Base-by-base conservation (phyloP, 1,140 invertebrate species). In the Diprion similis region DNA sequence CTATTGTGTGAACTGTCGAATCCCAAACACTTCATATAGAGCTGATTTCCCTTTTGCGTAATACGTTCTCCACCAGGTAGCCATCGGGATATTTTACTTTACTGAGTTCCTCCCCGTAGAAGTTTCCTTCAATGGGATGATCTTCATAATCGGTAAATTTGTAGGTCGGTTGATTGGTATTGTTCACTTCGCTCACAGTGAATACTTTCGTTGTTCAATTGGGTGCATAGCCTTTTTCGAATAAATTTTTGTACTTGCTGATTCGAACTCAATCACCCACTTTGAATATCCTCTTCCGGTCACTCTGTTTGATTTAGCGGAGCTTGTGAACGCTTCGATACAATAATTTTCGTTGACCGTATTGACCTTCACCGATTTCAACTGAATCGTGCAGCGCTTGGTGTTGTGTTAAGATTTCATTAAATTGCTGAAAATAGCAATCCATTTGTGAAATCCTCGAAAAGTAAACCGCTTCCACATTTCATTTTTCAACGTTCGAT, bases 341-440 rank as follows among this genome's bases (percentile, higher is more conserved):
- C 24, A 2, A 24, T 24, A 24, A 2, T 24, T 24, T 24, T 24
- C 24, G 24, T 24, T 24, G 24, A 24, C 6, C 1, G 6, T 24
- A 6, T 46, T 71, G n/a, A 71, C 70, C 1, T 71, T 24, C 37
- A 24, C 65, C 47, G 70, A 46, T 51, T 71, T 71, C 70, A 71
- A 48, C 11, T 59, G 47, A 51, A 71, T 71, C 15, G 70, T 51
- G 37, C 46, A 46, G 48, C 48, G 46, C 70, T 71, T 74, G 65
- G 77, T 82, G 68, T 83, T 78, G 80, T 89, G 89, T 75, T 89
- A 89, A 47, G 79, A 72, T 15, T 82, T 15, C 17, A 86, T 78
- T 11, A 89, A 19, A 67, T 86, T 68, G n/a, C 74, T 66, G 66
- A 89, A 77, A 7, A 82, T 80, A 76, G 84, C 72, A 4, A 85